phyloP scores from a whole-genome alignment of 1,140 invertebrate species.

The Lithobius niger region DNA sequence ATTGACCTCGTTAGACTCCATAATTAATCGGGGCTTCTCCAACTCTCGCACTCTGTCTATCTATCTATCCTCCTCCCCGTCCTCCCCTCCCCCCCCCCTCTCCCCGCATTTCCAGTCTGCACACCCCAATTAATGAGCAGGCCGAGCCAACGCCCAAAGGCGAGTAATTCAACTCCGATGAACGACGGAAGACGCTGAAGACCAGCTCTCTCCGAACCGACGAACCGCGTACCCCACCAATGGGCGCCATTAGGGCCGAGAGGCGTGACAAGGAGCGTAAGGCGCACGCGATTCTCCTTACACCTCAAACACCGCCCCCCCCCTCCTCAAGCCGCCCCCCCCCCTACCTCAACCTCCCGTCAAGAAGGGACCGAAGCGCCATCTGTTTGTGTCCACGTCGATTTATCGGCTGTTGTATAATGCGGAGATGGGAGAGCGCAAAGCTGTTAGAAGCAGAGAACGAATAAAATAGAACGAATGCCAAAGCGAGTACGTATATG shows the following conservation, averaged over 20 bases:
- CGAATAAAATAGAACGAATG: background rate
- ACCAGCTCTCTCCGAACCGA: background rate
- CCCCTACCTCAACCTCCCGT: background rate
- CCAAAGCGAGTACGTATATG: background rate
- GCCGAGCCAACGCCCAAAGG: background rate
- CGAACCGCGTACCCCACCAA: background rate
- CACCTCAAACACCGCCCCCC: background rate
- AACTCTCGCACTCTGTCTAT: too few species aligned
- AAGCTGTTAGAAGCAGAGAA: too few species aligned
- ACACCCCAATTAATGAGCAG: background rate
- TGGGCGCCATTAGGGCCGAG: too few species aligned
- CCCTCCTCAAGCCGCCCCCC: background rate
- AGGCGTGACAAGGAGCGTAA: background rate
- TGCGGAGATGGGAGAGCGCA: too few species aligned
- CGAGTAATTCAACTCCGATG: background rate
- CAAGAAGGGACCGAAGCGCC: background rate
- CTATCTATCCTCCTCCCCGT: too few species aligned
- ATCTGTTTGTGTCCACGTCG: background rate
- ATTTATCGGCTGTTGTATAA: too few species aligned
- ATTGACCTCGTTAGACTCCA: background rate
- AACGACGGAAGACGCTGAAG: background rate
- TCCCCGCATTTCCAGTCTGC: background rate
- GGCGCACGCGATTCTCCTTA: background rate
- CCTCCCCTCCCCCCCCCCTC: background rate
- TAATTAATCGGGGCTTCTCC: background rate